phyloP scores from a whole-genome alignment of 64 coral and sea anemone species.

The Anthopleura sola region DNA sequence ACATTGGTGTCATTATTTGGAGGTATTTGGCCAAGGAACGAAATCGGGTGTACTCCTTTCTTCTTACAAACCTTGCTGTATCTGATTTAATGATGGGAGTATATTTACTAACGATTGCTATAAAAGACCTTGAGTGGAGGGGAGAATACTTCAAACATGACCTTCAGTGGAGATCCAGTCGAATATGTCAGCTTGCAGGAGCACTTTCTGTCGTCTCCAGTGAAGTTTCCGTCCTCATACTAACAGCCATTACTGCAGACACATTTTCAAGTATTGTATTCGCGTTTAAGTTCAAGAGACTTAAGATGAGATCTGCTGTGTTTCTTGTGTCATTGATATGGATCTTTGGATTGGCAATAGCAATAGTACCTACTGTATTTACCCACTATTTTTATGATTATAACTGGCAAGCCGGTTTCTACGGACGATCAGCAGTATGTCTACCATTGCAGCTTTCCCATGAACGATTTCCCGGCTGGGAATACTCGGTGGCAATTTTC shows the following conservation, averaged over 20 bases:
- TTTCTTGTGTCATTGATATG: not conserved
- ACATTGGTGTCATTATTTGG: no score
- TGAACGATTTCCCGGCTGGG: constrained; percentile 39
- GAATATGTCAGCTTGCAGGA: no score
- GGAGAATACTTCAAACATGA: no score
- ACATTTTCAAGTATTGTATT: constrained; percentile 33
- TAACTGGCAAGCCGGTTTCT: constrained; percentile 12
- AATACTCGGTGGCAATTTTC: constrained; percentile 29
- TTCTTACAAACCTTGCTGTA: constrained; percentile 36
- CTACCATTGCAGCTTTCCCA: constrained; percentile 32
- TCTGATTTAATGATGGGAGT: no score
- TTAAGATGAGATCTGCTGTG: not conserved
- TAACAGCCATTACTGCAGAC: no score
- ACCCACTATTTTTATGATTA: constrained; percentile 18
- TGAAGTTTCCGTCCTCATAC: no score
- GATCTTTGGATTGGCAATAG: constrained; percentile 2
- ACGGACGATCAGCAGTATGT: constrained; percentile 35
- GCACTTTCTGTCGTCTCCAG: no score
- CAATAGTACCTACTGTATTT: not conserved
- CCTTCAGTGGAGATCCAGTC: no score
- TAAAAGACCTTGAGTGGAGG: constrained; percentile 40
- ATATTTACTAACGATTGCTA: constrained; percentile 29
- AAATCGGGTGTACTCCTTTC: constrained; percentile 31
- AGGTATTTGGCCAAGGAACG: no score
- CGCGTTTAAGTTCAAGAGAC: constrained; percentile 7